Evolutionary conservation across 2,888 invertebrate species (phyloP), one percentile per base, ranked within the genome.

Genomic region (Polydrusus cervinus): DNA sequence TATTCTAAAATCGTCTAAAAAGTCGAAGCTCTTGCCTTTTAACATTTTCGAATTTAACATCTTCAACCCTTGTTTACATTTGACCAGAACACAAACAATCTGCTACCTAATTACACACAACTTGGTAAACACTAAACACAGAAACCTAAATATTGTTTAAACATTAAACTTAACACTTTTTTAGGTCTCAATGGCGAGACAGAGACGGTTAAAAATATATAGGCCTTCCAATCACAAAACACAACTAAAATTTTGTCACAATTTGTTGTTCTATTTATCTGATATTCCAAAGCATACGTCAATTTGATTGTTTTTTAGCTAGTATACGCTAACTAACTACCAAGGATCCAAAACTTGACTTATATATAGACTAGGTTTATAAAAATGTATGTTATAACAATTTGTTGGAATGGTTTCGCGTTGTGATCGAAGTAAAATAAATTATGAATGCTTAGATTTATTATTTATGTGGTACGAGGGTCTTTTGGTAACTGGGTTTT

Each of bases 271-370:
- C 66, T 75, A 71, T 75, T 75, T 75, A 75, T 75, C 34, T 30
- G n/a, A 57, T 66, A 66, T 47, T 51, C 67, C 53, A 61, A 14
- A 25, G 10, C 18, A 43, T 75, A 67, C 77, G 77, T 77, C 77
- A 77, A 74, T 77, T 77, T 77, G 73, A 77, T 77, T 67, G 73
- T 45, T 53, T 64, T 70, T 78, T 78, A 78, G 73, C 64, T 57
- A 13, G 55, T 30, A n/a, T 47, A 38, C 66, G 75, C 71, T 78
- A 78, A 78, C 67, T 57, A 61, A 30, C 40, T 16, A 55, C 25
- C 75, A 78, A 78, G 78, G 78, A 68, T 75, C 40, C 64, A 16
- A 40, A 66, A 47, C 14, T 16, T 30, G 49, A 53, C 61, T 53
- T 74, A 55, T 43, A 67, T 73, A 60, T 61, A 73, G 72, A 73